These are phyloP conservation scores for Drymonia ruficornis DNA, from an alignment of 2,888 invertebrate species.

Conservation along the genomic window DNA sequence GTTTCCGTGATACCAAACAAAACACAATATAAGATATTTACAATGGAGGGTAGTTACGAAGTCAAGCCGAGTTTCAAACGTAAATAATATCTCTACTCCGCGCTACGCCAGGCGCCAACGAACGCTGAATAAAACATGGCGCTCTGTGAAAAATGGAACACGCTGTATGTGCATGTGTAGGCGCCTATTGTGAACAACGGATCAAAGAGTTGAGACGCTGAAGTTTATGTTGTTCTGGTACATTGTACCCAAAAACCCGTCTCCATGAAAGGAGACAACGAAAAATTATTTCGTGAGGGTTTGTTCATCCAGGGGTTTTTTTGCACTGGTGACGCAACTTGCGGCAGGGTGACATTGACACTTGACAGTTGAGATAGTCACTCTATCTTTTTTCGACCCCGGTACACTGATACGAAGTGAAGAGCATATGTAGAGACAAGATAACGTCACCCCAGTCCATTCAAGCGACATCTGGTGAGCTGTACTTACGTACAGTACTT, in stretches of 20 bases:
- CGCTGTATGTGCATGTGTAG: neutral
- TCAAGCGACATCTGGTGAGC: no score
- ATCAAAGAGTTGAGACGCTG: slow-evolving; percentile 2
- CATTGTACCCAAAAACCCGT: neutral
- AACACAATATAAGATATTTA: neutral
- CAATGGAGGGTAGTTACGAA: neutral
- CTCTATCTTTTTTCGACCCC: no score
- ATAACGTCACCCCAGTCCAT: no score
- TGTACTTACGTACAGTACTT: no score
- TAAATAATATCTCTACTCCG: neutral
- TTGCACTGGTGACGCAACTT: no score
- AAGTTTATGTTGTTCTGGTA: neutral
- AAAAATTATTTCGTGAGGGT: no score
- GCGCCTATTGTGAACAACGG: neutral
- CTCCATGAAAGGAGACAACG: neutral
- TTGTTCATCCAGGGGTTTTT: no score
- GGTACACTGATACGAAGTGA: no score
- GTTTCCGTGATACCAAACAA: no score
- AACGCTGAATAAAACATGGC: slow-evolving; percentile 5
- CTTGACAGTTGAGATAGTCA: no score
- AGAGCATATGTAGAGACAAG: no score
- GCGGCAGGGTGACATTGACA: no score
- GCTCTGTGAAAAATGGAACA: slow-evolving; percentile 6
- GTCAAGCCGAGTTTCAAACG: neutral
- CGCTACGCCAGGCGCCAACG: neutral